Evolutionary conservation across 2,888 invertebrate genomes (phyloP), one percentile per base, ranked within the genome.

Genomic region (Acleris laterana): DNA sequence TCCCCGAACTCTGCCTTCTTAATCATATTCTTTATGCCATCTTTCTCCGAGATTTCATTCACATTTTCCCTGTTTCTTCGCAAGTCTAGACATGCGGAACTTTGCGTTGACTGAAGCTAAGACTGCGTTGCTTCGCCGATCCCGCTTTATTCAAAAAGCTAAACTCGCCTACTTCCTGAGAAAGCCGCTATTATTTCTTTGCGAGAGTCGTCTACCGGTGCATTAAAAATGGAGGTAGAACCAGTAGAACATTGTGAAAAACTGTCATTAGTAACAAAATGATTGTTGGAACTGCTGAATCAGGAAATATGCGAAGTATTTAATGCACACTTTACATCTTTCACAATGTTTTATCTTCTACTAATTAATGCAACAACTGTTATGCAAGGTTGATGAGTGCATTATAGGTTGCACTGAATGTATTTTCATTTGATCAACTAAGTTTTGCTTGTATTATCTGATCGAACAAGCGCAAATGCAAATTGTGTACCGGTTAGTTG

Each of bases 91-190:
- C 63, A 63, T 70, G 53, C 56, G 59, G 61, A 52, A 53, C 56
- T 50, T 50, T 60, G 67, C 62, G 71, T 70, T 69, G 61, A 68
- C 64, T 66, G 63, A 59, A 66, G 69, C 66, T 66, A 60, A 67
- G 70, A 57, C 62, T 60, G 67, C 59, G 62, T 65, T 67, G 69
- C 70, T 58, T 59, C 60, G 62, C 68, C 68, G 59, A 71, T 70
- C 71, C 66, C 62, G 63, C 68, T 55, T 69, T 69, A 69, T 70
- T 68, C 72, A 57, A 68, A 72, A 70, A 68, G 67, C 62, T 63
- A 58, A 62, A 65, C 63, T 51, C 69, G 64, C 68, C 68, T 63
- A 63, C 63, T 57, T 17, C 56, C 22, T 38, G 32, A 61, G 25
- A 55, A 56, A 25, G 55, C 60, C n/a, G 49, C 53, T 56, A 59